Percentiles rank a stretch among this genome's conserved stretches.
These are phyloP conservation scores for Sakesphorus luctuosus DNA, from an alignment of 2,113 vertebrate genomes.

Conservation along the genomic window DNA sequence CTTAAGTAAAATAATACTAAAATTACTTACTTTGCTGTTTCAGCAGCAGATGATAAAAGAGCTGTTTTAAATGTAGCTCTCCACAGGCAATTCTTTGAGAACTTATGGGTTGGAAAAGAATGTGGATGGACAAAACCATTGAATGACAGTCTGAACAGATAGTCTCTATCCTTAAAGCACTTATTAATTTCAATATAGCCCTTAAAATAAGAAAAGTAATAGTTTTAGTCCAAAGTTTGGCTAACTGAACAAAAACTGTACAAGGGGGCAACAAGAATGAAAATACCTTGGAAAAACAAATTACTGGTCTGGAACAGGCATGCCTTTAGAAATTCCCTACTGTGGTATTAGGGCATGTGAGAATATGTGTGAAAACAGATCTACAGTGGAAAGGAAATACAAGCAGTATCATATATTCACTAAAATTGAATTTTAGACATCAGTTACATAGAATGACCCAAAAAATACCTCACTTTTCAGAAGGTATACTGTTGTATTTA, in stretches of 20 bases:
- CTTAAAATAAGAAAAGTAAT: neutral
- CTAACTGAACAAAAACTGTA: neutral
- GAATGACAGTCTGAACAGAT: neutral
- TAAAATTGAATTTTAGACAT: neutral
- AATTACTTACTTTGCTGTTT: neutral
- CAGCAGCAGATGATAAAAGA: neutral
- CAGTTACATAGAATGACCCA: neutral
- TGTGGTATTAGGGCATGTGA: neutral
- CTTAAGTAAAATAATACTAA: neutral
- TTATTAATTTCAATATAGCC: neutral
- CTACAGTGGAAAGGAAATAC: neutral
- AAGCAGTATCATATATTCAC: neutral
- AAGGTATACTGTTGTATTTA: neutral
- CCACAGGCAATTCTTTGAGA: neutral
- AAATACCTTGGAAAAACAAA: neutral
- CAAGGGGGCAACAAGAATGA: neutral
- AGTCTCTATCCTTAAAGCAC: neutral
- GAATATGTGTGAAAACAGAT: neutral
- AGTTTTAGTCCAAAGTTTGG: neutral
- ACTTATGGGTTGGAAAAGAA: neutral
- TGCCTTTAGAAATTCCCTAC: neutral
- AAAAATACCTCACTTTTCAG: neutral
- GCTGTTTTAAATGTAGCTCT: neutral
- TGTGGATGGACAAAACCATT: neutral
- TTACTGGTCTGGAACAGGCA: neutral